Percentiles rank a stretch among this genome's conserved stretches.
Conservation (phyloP, 2,888 invertebrate species). For the Drosophila nr. medialis region DNA sequence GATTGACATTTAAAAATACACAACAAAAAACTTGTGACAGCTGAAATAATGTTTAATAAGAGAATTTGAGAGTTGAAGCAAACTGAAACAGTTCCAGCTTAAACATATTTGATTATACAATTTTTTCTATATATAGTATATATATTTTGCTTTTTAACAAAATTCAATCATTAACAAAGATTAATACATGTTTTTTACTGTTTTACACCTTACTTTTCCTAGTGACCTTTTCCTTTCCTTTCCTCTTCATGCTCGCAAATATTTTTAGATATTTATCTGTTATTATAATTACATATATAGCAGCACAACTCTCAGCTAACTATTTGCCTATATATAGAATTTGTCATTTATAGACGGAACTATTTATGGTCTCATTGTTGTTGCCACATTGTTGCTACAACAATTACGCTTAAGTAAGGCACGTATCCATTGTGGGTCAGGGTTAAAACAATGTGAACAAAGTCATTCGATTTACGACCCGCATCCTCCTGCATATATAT, state of each 20-base stretch:
- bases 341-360: neutral
- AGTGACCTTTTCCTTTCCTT: too few species aligned
- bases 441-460: slow-evolving; percentile 26
- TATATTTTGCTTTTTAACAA: too few species aligned
- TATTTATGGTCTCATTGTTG: slow-evolving; percentile 3
- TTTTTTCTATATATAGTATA: neutral
- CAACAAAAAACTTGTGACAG: too few species aligned
- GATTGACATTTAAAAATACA: neutral
- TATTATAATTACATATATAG: neutral
- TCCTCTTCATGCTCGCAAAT: neutral
- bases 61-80: neutral
- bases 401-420: neutral
- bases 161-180: neutral
- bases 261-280: neutral
- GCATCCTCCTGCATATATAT: slow-evolving; percentile 28
- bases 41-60: neutral
- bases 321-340: neutral
- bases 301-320: neutral
- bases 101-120: neutral
- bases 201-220: neutral
- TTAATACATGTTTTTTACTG: too few species aligned
- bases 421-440: slow-evolving; percentile 39
- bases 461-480: slow-evolving; percentile 48
- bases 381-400: neutral
- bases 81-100: neutral